Evolutionary conservation across 2,888 invertebrate genomes (phyloP).

Genomic region (Amphipoea oculea): DNA sequence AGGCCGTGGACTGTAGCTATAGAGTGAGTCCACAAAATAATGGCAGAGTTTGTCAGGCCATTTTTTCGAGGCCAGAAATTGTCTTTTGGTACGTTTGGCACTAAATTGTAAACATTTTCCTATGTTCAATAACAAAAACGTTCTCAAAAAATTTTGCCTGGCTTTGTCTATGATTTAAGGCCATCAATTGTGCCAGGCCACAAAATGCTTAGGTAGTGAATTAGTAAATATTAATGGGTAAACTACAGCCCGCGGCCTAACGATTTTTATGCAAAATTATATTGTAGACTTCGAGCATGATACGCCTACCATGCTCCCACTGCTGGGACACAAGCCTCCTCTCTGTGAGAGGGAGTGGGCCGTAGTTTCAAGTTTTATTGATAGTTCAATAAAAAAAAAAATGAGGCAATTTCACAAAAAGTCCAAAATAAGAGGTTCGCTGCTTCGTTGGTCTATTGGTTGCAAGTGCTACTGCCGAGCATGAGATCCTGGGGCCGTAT

Average conservation of each 20-base stretch:
- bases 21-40: neutral
- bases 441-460: no score
- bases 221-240: constrained; percentile 25
- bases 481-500: neutral
- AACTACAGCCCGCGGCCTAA: constrained; percentile 43
- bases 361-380: neutral
- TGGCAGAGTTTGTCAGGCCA: neutral
- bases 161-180: neutral
- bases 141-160: neutral
- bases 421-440: no score
- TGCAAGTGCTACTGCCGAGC: neutral
- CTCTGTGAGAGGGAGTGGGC: neutral
- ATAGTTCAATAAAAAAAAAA: neutral
- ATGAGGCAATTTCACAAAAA: neutral
- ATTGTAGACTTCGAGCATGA: no score
- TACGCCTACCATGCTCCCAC: neutral
- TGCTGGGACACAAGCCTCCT: neutral
- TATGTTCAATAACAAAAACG: neutral
- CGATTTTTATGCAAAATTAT: constrained; percentile 54
- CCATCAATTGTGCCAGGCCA: neutral
- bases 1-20: constrained; percentile 39
- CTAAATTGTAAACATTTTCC: neutral
- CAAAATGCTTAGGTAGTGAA: constrained; percentile 52
- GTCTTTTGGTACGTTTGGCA: neutral
- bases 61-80: neutral